Evolutionary conservation across 2,113 vertebrate species (phyloP).

Genomic region (Cheirogaleus medius): DNA sequence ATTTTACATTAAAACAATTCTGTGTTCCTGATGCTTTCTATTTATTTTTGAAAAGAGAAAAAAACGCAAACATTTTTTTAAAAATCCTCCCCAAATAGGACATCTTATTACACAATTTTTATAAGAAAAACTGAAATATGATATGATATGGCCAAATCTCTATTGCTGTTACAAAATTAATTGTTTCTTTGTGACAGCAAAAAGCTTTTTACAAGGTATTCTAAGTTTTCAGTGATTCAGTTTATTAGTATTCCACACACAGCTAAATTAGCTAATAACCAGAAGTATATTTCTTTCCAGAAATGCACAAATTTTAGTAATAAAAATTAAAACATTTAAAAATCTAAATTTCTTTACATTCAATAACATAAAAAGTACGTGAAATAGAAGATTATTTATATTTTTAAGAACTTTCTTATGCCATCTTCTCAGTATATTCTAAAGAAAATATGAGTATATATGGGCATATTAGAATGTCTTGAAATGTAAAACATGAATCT

Average conservation of each 20-base stretch:
- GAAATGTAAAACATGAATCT: not conserved
- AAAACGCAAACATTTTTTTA: not conserved
- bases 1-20: not conserved
- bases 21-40: not conserved
- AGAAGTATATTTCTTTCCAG: not conserved
- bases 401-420: not conserved
- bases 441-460: not conserved
- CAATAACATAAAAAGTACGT: not conserved
- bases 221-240: not conserved
- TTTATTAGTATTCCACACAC: not conserved
- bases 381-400: not conserved
- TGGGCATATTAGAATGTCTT: not conserved
- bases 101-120: not conserved
- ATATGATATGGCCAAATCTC: not conserved
- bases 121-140: not conserved
- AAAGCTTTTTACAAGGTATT: not conserved
- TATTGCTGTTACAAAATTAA: not conserved
- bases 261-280: not conserved
- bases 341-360: not conserved
- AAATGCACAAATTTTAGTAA: not conserved
- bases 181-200: not conserved
- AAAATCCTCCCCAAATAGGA: not conserved
- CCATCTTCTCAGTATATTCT: not conserved
- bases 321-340: slow-evolving; percentile 19
- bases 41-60: not conserved